These are phyloP conservation scores for Pollimyrus isidori DNA, from an alignment of 2,113 vertebrate genomes.

Conservation along the genomic window DNA sequence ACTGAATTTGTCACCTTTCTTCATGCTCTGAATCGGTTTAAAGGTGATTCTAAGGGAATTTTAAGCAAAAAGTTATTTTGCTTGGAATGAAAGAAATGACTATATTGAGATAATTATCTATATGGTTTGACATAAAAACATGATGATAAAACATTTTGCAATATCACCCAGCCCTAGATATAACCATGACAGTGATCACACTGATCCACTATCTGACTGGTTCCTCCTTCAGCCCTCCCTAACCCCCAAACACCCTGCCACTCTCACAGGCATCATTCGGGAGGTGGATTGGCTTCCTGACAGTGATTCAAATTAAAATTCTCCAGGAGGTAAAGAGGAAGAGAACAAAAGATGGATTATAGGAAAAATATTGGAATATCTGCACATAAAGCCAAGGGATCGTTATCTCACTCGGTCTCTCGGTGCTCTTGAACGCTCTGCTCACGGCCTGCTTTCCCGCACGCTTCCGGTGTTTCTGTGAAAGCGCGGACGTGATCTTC, in stretches of 20 bases:
- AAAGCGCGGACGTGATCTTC: neutral
- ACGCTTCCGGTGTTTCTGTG: neutral
- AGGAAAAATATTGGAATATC: neutral
- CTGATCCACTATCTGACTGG: neutral
- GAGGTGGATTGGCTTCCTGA: neutral
- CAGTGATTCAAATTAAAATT: neutral
- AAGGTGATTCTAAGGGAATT: neutral
- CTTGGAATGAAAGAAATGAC: neutral
- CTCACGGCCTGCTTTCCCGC: neutral
- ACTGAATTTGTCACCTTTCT: neutral
- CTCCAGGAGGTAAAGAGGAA: neutral
- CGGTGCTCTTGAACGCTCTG: neutral
- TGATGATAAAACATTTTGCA: neutral
- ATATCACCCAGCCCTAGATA: neutral
- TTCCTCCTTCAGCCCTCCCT: neutral
- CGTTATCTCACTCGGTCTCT: neutral
- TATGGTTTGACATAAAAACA: neutral
- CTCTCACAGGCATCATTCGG: conserved; percentile 8
- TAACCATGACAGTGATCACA: neutral
- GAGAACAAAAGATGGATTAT: neutral
- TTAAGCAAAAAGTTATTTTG: neutral
- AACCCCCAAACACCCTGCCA: neutral
- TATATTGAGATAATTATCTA: neutral
- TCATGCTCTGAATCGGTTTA: neutral
- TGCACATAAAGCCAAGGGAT: neutral